Percentiles rank a stretch among this genome's conserved stretches.
Evolutionary conservation across 2,113 vertebrate species (phyloP).

Genomic region (Jaculus jaculus): DNA sequence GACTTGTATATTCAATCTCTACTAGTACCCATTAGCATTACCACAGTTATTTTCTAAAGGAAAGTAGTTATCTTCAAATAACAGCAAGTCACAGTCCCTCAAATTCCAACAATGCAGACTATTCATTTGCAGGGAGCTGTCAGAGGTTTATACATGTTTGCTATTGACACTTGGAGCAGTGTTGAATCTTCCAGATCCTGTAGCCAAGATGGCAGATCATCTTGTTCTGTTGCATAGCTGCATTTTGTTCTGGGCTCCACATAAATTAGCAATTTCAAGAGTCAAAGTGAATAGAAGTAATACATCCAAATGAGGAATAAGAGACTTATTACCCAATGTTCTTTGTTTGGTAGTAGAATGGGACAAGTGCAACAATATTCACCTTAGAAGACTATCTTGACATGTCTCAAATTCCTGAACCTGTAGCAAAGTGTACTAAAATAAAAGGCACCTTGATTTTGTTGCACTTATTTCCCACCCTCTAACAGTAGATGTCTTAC

Average conservation of each 20-base stretch:
- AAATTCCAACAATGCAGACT: neutral
- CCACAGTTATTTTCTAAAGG: neutral
- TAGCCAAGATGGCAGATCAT: neutral
- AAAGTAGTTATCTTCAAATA: neutral
- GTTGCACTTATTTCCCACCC: neutral
- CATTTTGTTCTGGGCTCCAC: no score
- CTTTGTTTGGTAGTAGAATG: neutral
- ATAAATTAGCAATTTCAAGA: neutral
- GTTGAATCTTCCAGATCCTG: neutral
- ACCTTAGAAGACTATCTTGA: neutral
- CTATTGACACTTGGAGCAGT: neutral
- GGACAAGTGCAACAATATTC: neutral
- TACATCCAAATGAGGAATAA: no score
- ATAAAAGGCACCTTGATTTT: neutral
- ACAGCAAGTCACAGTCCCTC: neutral
- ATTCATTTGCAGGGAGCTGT: neutral
- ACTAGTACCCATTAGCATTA: rapidly evolving
- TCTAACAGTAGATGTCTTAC: neutral
- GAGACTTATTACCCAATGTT: neutral
- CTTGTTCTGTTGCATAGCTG: neutral
- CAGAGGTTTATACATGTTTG: neutral
- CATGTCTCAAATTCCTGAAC: neutral
- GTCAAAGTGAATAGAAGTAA: neutral
- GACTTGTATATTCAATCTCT: neutral
- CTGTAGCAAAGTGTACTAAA: neutral